phyloP scores from a whole-genome alignment of 2,113 vertebrate genomes.

The Catharus bicknelli region DNA sequence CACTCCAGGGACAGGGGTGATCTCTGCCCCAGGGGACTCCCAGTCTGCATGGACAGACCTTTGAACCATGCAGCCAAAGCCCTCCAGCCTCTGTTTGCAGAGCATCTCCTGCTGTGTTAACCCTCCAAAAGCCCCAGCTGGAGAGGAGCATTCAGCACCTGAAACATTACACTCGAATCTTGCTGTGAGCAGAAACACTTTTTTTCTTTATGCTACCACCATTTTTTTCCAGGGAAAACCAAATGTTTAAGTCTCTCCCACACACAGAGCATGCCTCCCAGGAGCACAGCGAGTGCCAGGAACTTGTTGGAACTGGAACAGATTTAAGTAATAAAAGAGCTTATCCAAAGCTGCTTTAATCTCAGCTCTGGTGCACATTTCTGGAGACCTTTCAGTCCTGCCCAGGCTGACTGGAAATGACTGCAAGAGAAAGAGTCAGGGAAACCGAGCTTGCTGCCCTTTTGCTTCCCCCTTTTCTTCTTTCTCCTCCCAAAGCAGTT shows the following conservation, averaged over 20 bases:
- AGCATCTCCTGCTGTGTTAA: background rate
- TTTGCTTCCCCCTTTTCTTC: background rate
- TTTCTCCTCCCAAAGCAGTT: background rate
- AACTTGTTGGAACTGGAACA: constrained; percentile 14
- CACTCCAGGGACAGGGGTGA: background rate
- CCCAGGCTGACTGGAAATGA: background rate
- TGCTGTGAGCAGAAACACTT: background rate
- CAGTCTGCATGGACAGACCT: background rate
- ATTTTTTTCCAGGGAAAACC: no score
- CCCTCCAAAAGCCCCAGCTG: background rate
- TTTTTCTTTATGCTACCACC: background rate
- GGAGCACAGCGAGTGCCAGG: background rate
- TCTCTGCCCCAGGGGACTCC: background rate
- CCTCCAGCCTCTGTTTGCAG: constrained; percentile 31
- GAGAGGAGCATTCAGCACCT: background rate
- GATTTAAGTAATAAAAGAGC: constrained; percentile 25
- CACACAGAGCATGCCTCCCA: background rate
- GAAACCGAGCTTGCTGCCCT: background rate
- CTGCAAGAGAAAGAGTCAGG: background rate
- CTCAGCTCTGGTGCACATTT: background rate
- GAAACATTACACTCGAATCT: background rate
- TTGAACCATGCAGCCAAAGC: background rate
- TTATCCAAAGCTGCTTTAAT: constrained; percentile 54
- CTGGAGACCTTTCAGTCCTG: background rate
- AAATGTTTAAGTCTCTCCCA: background rate